Evolutionary conservation across 2,888 invertebrate species (phyloP), one percentile per base, ranked within the genome.

Genomic region (Caradrina clavipalpis): DNA sequence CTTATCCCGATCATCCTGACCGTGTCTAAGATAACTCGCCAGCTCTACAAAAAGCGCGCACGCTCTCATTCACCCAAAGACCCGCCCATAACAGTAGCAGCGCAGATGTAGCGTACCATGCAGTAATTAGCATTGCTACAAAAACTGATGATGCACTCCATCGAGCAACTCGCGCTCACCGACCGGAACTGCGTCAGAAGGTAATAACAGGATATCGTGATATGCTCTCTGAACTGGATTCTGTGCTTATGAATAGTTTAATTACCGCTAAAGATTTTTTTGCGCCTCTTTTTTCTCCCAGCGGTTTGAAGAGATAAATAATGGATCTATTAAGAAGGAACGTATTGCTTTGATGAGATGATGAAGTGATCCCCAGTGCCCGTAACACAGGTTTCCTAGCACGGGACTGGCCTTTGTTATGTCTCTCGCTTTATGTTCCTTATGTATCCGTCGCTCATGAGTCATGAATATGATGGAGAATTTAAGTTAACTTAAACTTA

Each of bases 1-100:
- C 4, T 11, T 17, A 15, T 45, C 17, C 45, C 17, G 11, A 39
- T 39, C 39, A 39, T 13, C 11, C 13, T 11, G 13, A 39, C 39
- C 13, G 8, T 47, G n/a, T 66, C 58, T 22, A 15, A 80, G 60
- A 80, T 65, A 22, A 76, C 69, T 47, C 63, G n/a, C 45, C 50
- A 51, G 19, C 39, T n/a, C 8, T 31, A 56, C 47, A 79, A 62
- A 69, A 82, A 76, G 42, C 45, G 8, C 45, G 39, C 79, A 89
- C 89, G 91, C 91, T 92, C 91, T 87, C 91, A 83, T 92, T 91
- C 82, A 78, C 69, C 78, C 81, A 81, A 71, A 88, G 91, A 90
- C 91, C 89, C 87, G 85, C 85, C 82, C 82, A 73, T 84, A 86
- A 86, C 87, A 83, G 84, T 85, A 85, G 64, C 35, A 75, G 59